These are phyloP conservation scores for Coranthus polyacanthus DNA, from an alignment of 2,797 vertebrate genomes.

Conservation along the genomic window DNA sequence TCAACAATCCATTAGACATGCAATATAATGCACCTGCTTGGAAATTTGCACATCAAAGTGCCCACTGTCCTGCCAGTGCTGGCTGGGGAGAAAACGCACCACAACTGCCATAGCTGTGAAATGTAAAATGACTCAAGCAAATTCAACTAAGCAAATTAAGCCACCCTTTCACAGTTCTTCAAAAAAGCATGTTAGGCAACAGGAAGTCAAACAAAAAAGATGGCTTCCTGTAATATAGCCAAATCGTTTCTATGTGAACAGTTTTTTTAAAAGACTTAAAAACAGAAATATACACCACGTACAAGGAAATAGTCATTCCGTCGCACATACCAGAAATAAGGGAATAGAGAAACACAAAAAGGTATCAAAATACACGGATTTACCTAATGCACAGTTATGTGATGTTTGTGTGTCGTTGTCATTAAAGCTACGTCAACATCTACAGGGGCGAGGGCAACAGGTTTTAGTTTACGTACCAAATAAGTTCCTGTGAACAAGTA, in stretches of 20 bases:
- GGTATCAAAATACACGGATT: too few species aligned
- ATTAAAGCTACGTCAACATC: too few species aligned
- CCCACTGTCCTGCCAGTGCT: neutral
- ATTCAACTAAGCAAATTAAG: slow-evolving; percentile 6
- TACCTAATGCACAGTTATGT: too few species aligned
- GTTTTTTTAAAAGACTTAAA: too few species aligned
- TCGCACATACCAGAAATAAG: too few species aligned
- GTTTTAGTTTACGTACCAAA: too few species aligned
- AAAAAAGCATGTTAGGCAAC: slow-evolving; percentile 30
- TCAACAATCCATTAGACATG: slow-evolving; percentile 22
- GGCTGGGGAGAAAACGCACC: slow-evolving; percentile 4
- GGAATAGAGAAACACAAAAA: too few species aligned
- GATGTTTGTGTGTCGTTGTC: too few species aligned
- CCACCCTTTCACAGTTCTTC: slow-evolving; percentile 26
- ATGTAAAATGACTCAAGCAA: slow-evolving; percentile 42
- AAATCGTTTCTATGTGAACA: too few species aligned
- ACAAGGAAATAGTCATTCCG: too few species aligned
- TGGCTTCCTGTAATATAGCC: neutral
- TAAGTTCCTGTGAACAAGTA: neutral
- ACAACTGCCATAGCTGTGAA: slow-evolving; percentile 15
- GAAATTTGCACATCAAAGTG: slow-evolving; percentile 58
- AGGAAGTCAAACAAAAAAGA: slow-evolving; percentile 37
- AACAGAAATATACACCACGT: too few species aligned
- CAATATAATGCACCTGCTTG: slow-evolving; percentile 27
- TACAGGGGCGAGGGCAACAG: too few species aligned